Conservation (phyloP, 2,797 vertebrate species). For the Clarias pachynema region DNA sequence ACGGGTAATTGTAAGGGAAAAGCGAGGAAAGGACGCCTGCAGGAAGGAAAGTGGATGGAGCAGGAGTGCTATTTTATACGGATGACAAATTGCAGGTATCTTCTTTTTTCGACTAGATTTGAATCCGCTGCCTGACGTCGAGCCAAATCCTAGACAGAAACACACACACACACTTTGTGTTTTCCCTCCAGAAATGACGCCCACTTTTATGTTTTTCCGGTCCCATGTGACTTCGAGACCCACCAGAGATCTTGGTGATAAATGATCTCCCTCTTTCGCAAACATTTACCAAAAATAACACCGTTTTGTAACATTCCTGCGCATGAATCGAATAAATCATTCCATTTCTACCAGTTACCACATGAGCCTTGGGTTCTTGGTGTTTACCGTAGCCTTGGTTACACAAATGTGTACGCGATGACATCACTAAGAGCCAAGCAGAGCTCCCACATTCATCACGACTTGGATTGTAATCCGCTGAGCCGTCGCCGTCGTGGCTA, state of each 20-base stretch:
- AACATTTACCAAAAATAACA: conserved; percentile 35
- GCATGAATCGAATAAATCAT: conserved; percentile 32
- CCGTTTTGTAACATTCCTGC: conserved; percentile 18
- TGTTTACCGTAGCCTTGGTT: conserved; percentile 33
- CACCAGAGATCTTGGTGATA: conserved; percentile 35
- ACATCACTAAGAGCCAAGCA: conserved; percentile 14
- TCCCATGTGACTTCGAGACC: conserved; percentile 19
- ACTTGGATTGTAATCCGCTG: conserved; percentile 7
- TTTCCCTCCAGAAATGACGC: background rate
- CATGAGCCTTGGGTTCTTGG: background rate
- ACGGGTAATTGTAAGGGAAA: conserved; percentile 65
- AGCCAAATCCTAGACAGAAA: conserved; percentile 55
- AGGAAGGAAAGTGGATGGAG: conserved; percentile 61
- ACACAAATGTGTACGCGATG: conserved; percentile 8
- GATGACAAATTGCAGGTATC: conserved; percentile 80
- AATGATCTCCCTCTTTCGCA: conserved; percentile 25
- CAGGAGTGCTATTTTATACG: conserved; percentile 74
- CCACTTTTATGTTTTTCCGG: conserved; percentile 28
- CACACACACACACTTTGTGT: conserved; percentile 44
- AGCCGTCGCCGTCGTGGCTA: background rate
- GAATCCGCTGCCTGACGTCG: conserved; percentile 59
- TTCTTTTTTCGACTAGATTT: conserved; percentile 67
- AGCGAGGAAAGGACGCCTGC: conserved; percentile 34
- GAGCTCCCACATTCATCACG: conserved; percentile 31
- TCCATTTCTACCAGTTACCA: conserved; percentile 16